A percentile compares a stretch with the other conserved stretches of the same genome.
Evolutionary conservation across 1,140 invertebrate species (phyloP).

Genomic region (Sweltsa coloradensis): DNA sequence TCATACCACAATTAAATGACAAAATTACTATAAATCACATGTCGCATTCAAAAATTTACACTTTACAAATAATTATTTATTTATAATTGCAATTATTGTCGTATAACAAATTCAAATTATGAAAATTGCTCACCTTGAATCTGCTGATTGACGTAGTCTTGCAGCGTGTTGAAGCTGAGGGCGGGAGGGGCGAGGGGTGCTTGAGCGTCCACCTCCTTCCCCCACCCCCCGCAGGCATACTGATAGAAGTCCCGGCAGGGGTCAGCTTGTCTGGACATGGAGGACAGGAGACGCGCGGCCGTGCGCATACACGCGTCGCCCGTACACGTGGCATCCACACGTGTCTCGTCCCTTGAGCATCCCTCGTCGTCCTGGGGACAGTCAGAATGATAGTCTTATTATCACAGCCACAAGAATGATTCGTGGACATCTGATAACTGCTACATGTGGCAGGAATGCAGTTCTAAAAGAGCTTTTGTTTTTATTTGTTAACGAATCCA

Average conservation of each 20-base stretch:
- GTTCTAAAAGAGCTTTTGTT: too few species aligned
- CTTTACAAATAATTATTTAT: too few species aligned
- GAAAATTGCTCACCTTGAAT: conserved; percentile 20
- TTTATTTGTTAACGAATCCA: too few species aligned
- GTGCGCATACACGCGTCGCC: conserved; percentile 29
- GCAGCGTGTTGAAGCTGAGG: conserved; percentile 30
- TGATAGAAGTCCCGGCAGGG: conserved; percentile 58
- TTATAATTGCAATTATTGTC: background rate
- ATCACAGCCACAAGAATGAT: too few species aligned
- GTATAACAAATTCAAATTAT: background rate
- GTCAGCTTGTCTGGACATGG: conserved; percentile 31
- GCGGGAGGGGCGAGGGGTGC: conserved; percentile 9
- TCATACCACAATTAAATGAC: background rate
- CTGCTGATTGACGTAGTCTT: conserved; percentile 28
- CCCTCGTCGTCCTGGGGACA: conserved; percentile 13
- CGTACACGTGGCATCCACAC: conserved; percentile 24
- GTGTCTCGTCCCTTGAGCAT: background rate
- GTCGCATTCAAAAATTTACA: background rate
- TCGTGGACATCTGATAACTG: too few species aligned
- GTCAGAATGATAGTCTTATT: too few species aligned
- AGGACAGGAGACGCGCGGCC: conserved; percentile 28
- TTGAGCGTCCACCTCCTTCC: background rate
- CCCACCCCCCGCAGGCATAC: conserved; percentile 48
- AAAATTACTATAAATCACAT: background rate
- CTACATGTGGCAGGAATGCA: too few species aligned